Evolutionary conservation across 2,888 invertebrate genomes (phyloP), one percentile per base, ranked within the genome.

Genomic region (Rhagonycha fulva): DNA sequence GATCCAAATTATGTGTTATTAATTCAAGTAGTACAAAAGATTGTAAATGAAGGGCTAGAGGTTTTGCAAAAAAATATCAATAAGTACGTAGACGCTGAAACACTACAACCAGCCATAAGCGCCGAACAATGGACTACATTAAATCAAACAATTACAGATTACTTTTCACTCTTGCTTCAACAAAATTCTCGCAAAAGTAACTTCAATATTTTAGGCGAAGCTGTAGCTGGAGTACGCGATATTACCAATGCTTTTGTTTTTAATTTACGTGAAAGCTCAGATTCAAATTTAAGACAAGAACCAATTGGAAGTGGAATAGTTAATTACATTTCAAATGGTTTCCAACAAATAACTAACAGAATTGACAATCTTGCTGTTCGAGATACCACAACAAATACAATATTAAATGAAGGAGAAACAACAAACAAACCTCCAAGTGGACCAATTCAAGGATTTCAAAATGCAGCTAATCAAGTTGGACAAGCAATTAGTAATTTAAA

Each of bases 11-110:
- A 74, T 7, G 69, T 77, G 11, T 60, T 77, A 0, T 68, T 75
- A 67, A 72, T 77, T 28, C 77, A 77, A 77, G 14, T 77, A 19
- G 74, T 74, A 4, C 77, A 77, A 75, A 74, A 19, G 7, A 72
- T 74, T 14, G 77, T 77, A 3, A 19, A 14, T 5, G 72, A 19
- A 14, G 74, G 77, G 9, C 70, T 77, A 66, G 63, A 24, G 9
- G 68, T 62, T 23, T 72, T 77, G 9, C 62, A 71, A 9, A 67
- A 74, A 72, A 72, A 66, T 24, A 32, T 74, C 4, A 71, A 77
- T n/a, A 72, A 70, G 12, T 60, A 68, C 26, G 60, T 30, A 14
- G 47, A 60, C 12, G 30, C 63, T 11, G 26, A 62, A 62, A 73
- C 63, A 26, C 12, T 66, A n/a, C 24, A 70, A 12, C 71, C 74